Percentiles rank a stretch among this genome's conserved stretches.
phyloP scores from a whole-genome alignment of 2,888 invertebrate species.

The Deilephila porcellus region DNA sequence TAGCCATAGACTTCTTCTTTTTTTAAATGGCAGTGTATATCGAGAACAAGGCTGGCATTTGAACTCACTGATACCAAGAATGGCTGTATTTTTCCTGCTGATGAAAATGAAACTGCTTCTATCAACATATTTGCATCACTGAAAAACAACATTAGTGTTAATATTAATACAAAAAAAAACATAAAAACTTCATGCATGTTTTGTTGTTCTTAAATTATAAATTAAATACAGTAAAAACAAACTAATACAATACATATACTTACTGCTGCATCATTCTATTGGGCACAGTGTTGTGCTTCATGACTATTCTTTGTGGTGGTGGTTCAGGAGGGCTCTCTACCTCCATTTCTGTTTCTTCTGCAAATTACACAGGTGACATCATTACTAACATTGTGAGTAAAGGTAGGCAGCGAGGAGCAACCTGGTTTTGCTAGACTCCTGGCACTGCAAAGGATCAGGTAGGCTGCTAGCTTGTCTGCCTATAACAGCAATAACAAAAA shows the following conservation, averaged over 20 bases:
- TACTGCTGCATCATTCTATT: conserved; percentile 91
- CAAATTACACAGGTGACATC: conserved; percentile 31
- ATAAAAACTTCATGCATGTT: too few species aligned
- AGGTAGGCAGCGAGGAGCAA: too few species aligned
- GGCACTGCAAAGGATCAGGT: too few species aligned
- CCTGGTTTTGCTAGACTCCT: too few species aligned
- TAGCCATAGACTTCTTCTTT: conserved; percentile 98
- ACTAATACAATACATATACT: conserved; percentile 59
- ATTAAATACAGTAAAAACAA: neutral
- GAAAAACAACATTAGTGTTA: conserved; percentile 51
- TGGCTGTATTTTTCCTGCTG: conserved; percentile 95
- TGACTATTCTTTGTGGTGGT: conserved; percentile 87
- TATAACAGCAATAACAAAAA: too few species aligned
- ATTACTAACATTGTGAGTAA: too few species aligned
- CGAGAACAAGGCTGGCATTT: conserved; percentile 93
- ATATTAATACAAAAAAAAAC: conserved; percentile 23
- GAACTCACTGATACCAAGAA: conserved; percentile 94
- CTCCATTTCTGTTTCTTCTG: conserved; percentile 86
- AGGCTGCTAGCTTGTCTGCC: too few species aligned
- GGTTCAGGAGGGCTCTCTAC: conserved; percentile 85
- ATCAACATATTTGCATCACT: conserved; percentile 96
- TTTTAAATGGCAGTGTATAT: conserved; percentile 97
- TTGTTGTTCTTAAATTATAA: neutral
- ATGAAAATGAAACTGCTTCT: conserved; percentile 94
- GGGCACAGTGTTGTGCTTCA: conserved; percentile 90